phyloP scores from a whole-genome alignment of 2,113 vertebrate species.

The Nothobranchius furzeri region DNA sequence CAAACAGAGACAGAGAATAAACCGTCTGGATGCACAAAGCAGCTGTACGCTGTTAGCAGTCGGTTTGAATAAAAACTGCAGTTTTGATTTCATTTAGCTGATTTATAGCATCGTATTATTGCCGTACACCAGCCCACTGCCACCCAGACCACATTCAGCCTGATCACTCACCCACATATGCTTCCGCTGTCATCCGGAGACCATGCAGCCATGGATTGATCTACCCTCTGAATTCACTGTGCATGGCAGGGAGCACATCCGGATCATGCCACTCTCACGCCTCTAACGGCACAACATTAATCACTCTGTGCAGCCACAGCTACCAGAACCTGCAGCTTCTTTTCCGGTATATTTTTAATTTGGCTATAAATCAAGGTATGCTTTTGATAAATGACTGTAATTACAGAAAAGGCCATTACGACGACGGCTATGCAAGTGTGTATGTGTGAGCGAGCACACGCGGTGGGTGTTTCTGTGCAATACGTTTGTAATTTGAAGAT shows the following conservation, averaged over 20 bases:
- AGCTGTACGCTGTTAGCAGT: neutral
- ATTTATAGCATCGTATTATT: conserved; percentile 24
- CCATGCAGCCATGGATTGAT: conserved; percentile 7
- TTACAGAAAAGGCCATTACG: conserved; percentile 83
- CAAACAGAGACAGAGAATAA: neutral
- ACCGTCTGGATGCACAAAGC: neutral
- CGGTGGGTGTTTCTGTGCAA: conserved; percentile 17
- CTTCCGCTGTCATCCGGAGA: conserved; percentile 5
- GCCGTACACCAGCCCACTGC: neutral
- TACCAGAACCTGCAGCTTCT: conserved; percentile 80
- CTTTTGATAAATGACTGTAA: conserved; percentile 93
- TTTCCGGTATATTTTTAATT: conserved; percentile 86
- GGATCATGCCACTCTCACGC: conserved; percentile 69
- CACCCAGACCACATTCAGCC: neutral
- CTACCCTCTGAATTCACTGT: conserved; percentile 20
- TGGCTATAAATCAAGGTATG: conserved; percentile 88
- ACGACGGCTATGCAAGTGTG: conserved; percentile 25
- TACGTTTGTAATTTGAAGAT: conserved; percentile 20
- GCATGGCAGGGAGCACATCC: conserved; percentile 56
- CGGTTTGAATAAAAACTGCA: conserved; percentile 1
- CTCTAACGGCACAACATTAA: conserved; percentile 81
- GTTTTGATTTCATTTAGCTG: conserved; percentile 47
- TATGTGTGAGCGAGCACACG: conserved; percentile 2
- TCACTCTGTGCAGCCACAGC: conserved; percentile 75
- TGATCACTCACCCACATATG: conserved; percentile 1